A percentile compares a stretch with the other conserved stretches of the same genome.
These are phyloP conservation scores for Papilio machaon DNA, from an alignment of 1,140 invertebrate species.

Conservation along the genomic window DNA sequence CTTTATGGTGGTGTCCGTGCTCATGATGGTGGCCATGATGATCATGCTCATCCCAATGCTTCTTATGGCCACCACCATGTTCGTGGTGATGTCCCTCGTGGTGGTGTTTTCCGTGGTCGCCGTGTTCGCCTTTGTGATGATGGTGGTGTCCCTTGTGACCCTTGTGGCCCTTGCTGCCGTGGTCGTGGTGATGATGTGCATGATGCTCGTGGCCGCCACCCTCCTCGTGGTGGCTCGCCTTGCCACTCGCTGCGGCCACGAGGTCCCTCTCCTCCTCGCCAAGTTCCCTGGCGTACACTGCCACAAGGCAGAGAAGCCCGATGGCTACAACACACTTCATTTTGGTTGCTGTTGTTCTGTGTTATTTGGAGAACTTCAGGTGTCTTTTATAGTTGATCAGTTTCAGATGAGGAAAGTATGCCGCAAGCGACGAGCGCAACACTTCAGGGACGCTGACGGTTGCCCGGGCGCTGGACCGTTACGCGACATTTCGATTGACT, in stretches of 20 bases:
- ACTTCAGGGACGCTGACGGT: slow-evolving; percentile 69
- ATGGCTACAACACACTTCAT: slow-evolving; percentile 71
- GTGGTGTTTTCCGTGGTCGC: slow-evolving; percentile 69
- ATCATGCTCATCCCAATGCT: slow-evolving; percentile 72
- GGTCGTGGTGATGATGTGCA: slow-evolving; percentile 71
- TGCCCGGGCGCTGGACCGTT: slow-evolving; percentile 64
- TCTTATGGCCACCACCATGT: slow-evolving; percentile 70
- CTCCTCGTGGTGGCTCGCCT: slow-evolving; percentile 85
- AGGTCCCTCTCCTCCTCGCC: slow-evolving; percentile 68
- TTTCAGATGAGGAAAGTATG: slow-evolving; percentile 71
- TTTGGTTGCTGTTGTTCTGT: slow-evolving; percentile 61
- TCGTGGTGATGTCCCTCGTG: slow-evolving; percentile 70
- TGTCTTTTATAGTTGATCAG: slow-evolving; percentile 69
- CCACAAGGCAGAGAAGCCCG: slow-evolving; percentile 69
- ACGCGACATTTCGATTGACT: slow-evolving; percentile 55
- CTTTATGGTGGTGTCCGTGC: slow-evolving; percentile 74
- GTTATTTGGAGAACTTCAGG: slow-evolving; percentile 43
- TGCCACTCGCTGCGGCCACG: slow-evolving; percentile 82
- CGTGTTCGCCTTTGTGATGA: slow-evolving; percentile 73
- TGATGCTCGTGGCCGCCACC: slow-evolving; percentile 82
- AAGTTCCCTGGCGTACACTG: slow-evolving; percentile 60
- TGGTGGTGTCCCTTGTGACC: slow-evolving; percentile 76
- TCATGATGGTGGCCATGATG: slow-evolving; percentile 74
- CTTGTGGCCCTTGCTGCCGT: slow-evolving; percentile 71
- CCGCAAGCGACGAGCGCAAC: slow-evolving; percentile 60